Evolutionary conservation across 2,797 vertebrate species (phyloP), one percentile per base, ranked within the genome.

Genomic region (Periophthalmus magnuspinnatus): DNA sequence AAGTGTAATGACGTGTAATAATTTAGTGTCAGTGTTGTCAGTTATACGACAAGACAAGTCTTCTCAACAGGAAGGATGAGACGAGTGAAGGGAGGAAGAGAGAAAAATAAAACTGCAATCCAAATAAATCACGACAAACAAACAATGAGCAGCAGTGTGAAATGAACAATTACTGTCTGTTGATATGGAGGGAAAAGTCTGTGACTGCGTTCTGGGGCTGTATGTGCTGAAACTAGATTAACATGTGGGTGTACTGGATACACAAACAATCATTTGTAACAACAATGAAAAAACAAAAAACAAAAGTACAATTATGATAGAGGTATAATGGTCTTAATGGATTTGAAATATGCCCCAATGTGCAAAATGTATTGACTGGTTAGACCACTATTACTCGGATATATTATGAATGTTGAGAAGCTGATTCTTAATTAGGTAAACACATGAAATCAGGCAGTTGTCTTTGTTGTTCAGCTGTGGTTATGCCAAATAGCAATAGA

Each of bases 1-100:
- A 93, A 91, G 92, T 89, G 90, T 94, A 93, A 94, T 94, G 94
- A 94, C 75, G 82, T 94, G 93, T 93, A 93, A 95, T 96, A 93
- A 96, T 95, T 93, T 94, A 90, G 92, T 91, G 93, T 95, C 93
- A 91, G 86, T 74, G 78, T 84, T 88, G 90, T 94, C 92, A 89
- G 77, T 89, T 92, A 92, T 91, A 87, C 86, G 84, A 91, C 87
- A 71, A 82, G 72, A 72, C 77, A 81, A 76, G 84, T 83, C 72
- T 78, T 56, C 68, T 76, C 70, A 74, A 74, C 81, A 52, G 79
- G 71, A 70, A 67, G 76, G 68, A 63, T 75, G 72, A 67, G 70
- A 65, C 75, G 71, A 68, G 68, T 59, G 78, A 24, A 56, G 65
- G 62, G 71, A 38, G 33, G 22, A 66, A 10, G 22, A 9, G 50